Evolutionary conservation across 2,888 invertebrate species (phyloP).

Genomic region (Rhorus exstirpatorius): DNA sequence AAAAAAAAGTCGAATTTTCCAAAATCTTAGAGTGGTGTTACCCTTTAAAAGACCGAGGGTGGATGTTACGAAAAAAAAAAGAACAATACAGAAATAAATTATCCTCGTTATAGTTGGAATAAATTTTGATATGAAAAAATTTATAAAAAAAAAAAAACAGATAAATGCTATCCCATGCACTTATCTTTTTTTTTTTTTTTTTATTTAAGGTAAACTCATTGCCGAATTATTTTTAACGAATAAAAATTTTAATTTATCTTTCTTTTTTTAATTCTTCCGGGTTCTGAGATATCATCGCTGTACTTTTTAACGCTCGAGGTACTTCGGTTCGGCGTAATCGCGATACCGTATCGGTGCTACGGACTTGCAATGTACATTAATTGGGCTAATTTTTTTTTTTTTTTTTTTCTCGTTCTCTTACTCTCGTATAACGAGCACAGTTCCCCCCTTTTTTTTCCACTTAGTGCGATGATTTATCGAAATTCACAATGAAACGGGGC

Average conservation of each 20-base stretch:
- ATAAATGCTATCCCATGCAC: no score
- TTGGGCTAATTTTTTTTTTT: conserved; percentile 50
- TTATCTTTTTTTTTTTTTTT: background rate
- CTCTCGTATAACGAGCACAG: conserved; percentile 22
- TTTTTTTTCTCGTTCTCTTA: background rate
- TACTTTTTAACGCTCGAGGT: conserved; percentile 62
- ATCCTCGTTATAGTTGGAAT: no score
- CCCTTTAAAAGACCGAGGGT: no score
- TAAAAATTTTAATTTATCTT: conserved; percentile 5
- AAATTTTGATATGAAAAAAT: no score
- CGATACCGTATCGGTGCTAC: conserved; percentile 66
- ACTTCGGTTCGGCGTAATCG: conserved; percentile 56
- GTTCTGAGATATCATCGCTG: conserved; percentile 59
- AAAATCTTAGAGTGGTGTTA: no score
- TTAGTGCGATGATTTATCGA: conserved; percentile 55
- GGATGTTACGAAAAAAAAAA: no score
- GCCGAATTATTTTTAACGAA: background rate
- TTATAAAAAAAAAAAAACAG: no score
- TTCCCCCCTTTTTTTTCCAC: conserved; percentile 32
- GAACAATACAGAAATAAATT: no score
- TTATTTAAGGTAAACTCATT: no score
- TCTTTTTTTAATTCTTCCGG: conserved; percentile 53
- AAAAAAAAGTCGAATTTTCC: no score
- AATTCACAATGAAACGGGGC: conserved; percentile 21
- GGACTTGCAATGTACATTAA: conserved; percentile 55